These are phyloP conservation scores for Petrosia ficiformis DNA, from an alignment of 37 sponge, comb jelly and placozoan species.

Conservation along the genomic window DNA sequence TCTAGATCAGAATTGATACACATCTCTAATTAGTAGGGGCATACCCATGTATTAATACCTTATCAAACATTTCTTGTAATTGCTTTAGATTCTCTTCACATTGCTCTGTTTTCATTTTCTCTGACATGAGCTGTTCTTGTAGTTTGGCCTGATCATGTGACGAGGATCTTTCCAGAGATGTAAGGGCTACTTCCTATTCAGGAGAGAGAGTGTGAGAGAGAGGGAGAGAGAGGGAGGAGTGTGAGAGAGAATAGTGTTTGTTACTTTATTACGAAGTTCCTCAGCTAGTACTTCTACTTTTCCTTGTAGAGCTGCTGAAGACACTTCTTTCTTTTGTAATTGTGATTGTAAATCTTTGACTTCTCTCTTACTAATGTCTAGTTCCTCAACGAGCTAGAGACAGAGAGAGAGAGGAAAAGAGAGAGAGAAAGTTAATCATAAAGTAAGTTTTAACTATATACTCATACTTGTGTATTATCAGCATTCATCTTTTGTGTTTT, in stretches of 20 bases:
- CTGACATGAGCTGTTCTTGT: conserved; percentile 18
- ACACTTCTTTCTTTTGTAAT: conserved; percentile 32
- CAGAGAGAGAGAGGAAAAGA: too few relatives aligned
- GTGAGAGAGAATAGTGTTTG: too few relatives aligned
- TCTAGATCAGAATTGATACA: too few relatives aligned
- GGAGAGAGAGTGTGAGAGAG: too few relatives aligned
- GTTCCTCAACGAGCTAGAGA: conserved; percentile 16
- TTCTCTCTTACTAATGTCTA: conserved; percentile 23
- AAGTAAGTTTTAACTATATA: not conserved
- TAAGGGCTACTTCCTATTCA: conserved; percentile 12
- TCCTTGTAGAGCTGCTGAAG: conserved; percentile 14
- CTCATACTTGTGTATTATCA: conserved; percentile 3
- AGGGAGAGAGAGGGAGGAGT: not conserved
- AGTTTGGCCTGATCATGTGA: conserved; percentile 9
- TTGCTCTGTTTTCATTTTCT: not conserved
- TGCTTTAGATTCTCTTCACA: too few relatives aligned
- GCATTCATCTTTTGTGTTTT: conserved; percentile 26
- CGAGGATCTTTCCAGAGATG: conserved; percentile 14
- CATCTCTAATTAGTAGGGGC: too few relatives aligned
- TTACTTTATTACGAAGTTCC: conserved; percentile 40
- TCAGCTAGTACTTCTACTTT: conserved; percentile 38
- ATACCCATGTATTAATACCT: too few relatives aligned
- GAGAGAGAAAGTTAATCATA: too few relatives aligned
- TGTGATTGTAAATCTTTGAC: conserved; percentile 20
- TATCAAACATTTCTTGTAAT: too few relatives aligned